phyloP scores from a whole-genome alignment of 2,888 invertebrate genomes.

The Cosmorhoe ocellata region DNA sequence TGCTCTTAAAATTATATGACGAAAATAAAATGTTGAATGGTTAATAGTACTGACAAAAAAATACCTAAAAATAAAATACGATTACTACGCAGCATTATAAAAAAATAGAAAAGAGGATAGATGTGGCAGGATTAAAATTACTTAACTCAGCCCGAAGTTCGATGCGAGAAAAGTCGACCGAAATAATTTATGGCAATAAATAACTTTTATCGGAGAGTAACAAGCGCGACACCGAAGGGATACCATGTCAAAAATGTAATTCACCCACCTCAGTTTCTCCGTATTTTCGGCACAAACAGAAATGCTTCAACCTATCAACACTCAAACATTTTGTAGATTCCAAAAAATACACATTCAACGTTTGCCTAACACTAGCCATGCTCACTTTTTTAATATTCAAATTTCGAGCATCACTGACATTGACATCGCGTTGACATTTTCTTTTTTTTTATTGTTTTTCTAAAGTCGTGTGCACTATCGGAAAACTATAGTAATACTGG shows the following conservation, averaged over 20 bases:
- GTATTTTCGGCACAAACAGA: conserved; percentile 69
- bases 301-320: conserved; percentile 69
- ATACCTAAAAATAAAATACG: too few species aligned
- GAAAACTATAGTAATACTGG: conserved; percentile 65
- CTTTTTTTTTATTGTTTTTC: conserved; percentile 30
- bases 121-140: too few species aligned
- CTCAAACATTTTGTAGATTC: conserved; percentile 68
- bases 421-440: conserved; percentile 12
- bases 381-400: conserved; percentile 1
- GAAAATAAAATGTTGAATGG: too few species aligned
- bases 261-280: conserved; percentile 63
- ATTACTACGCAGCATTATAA: too few species aligned
- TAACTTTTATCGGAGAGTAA: conserved; percentile 26
- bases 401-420: conserved; percentile 3
- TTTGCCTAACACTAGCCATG: conserved; percentile 68
- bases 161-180: too few species aligned
- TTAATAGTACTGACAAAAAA: too few species aligned
- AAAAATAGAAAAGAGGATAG: too few species aligned
- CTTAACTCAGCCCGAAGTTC: too few species aligned
- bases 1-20: too few species aligned
- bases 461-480: conserved; percentile 54
- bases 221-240: conserved; percentile 13
- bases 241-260: conserved; percentile 20
- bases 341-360: conserved; percentile 66
- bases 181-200: too few species aligned